A percentile compares a stretch with the other conserved stretches of the same genome.
Evolutionary conservation across 2,797 vertebrate genomes (phyloP).

Genomic region (Prunella strophiata): DNA sequence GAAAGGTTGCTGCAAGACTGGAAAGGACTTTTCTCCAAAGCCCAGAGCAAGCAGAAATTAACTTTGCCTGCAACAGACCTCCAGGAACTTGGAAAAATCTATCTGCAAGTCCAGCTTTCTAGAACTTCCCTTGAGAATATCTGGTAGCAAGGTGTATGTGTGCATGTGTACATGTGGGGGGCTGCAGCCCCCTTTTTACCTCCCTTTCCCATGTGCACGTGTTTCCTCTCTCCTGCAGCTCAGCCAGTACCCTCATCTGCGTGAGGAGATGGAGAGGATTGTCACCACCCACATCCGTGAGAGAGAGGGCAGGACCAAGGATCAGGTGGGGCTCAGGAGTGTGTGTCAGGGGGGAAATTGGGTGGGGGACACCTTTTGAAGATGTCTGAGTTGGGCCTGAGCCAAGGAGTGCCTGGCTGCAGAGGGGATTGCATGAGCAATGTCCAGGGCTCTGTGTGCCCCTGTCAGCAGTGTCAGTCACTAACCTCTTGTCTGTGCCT

Average conservation of each 20-base stretch:
- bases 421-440: neutral
- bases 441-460: neutral
- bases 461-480: neutral
- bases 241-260: slow-evolving; percentile 93
- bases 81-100: slow-evolving; percentile 63
- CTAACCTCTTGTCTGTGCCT: neutral
- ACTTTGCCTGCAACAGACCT: neutral
- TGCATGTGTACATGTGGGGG: slow-evolving; percentile 21
- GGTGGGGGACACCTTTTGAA: neutral
- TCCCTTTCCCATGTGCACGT: slow-evolving; percentile 71
- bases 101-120: slow-evolving; percentile 46
- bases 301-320: slow-evolving; percentile 91
- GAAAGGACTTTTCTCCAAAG: neutral
- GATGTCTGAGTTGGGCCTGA: neutral
- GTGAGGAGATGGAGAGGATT: slow-evolving; percentile 98
- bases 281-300: slow-evolving; percentile 97
- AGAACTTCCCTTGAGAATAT: neutral
- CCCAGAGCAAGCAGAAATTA: neutral
- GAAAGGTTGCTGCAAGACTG: neutral
- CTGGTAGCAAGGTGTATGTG: neutral
- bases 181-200: slow-evolving; percentile 21
- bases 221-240: slow-evolving; percentile 83
- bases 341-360: neutral
- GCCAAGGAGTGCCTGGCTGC: neutral
- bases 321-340: slow-evolving; percentile 80